A percentile compares a stretch with the other conserved stretches of the same genome.
These are phyloP conservation scores for Sitobion miscanthi DNA, from an alignment of 1,140 invertebrate species.

Conservation along the genomic window DNA sequence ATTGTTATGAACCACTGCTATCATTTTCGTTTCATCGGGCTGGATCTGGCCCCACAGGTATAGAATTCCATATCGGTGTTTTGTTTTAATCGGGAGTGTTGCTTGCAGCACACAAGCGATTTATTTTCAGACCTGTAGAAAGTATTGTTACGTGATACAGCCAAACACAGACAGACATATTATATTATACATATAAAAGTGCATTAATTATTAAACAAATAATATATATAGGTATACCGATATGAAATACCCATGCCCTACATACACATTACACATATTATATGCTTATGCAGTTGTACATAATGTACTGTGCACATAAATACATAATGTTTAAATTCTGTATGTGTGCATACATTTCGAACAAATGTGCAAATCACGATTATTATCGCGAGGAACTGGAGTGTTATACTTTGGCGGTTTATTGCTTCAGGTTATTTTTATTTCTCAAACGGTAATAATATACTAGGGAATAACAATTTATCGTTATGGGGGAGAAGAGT, in stretches of 20 bases:
- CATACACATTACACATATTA: not conserved
- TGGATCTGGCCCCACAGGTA: not conserved
- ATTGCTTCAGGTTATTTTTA: not conserved
- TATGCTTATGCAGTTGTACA: not conserved
- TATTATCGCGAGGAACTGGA: not conserved
- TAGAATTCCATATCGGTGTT: not conserved
- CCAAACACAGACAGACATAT: not conserved
- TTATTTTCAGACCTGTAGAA: not conserved
- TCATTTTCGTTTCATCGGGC: not conserved
- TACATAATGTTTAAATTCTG: not conserved
- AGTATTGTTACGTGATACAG: not conserved
- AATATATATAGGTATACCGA: not conserved
- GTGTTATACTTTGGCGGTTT: not conserved
- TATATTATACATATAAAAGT: not conserved
- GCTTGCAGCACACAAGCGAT: not conserved
- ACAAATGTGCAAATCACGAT: conserved; percentile 25
- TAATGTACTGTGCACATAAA: not conserved
- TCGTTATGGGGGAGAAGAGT: conserved; percentile 9
- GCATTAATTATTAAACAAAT: not conserved
- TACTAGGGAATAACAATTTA: conserved; percentile 31
- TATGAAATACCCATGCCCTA: too few species aligned
- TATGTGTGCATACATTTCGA: not conserved
- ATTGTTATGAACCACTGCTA: not conserved
- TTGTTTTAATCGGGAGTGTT: not conserved
- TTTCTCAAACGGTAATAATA: conserved; percentile 15